These are phyloP conservation scores for Amblyornis subalaris DNA, from an alignment of 2,113 vertebrate species.

Conservation along the genomic window DNA sequence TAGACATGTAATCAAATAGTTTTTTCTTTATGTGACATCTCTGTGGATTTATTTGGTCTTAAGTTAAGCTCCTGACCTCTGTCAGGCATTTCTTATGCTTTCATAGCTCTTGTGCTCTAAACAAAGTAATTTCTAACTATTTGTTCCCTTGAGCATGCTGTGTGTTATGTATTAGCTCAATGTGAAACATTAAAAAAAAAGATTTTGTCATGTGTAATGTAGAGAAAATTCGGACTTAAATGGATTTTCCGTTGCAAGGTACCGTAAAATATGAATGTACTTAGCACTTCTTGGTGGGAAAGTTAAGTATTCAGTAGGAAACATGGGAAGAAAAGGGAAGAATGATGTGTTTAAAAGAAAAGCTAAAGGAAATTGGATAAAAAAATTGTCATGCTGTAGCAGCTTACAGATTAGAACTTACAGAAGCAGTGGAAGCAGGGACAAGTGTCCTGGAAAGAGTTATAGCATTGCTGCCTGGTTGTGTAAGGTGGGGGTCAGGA, in stretches of 20 bases:
- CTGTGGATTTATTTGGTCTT: neutral
- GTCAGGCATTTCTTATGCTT: neutral
- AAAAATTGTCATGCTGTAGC: neutral
- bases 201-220: neutral
- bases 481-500: neutral
- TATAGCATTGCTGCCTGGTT: neutral
- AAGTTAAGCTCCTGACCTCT: neutral
- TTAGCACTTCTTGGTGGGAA: neutral
- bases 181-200: neutral
- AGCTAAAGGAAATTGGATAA: neutral
- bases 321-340: neutral
- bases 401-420: neutral
- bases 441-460: neutral
- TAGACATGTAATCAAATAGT: neutral
- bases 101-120: neutral
- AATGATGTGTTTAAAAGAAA: neutral
- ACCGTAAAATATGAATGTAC: neutral
- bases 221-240: neutral
- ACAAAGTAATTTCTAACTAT: neutral
- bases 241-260: neutral
- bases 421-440: neutral
- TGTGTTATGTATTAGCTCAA: neutral
- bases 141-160: neutral
- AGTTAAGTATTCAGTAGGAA: neutral
- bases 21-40: neutral